phyloP scores from a whole-genome alignment of 2,113 vertebrate species.

The Malurus alboscapulatus region DNA sequence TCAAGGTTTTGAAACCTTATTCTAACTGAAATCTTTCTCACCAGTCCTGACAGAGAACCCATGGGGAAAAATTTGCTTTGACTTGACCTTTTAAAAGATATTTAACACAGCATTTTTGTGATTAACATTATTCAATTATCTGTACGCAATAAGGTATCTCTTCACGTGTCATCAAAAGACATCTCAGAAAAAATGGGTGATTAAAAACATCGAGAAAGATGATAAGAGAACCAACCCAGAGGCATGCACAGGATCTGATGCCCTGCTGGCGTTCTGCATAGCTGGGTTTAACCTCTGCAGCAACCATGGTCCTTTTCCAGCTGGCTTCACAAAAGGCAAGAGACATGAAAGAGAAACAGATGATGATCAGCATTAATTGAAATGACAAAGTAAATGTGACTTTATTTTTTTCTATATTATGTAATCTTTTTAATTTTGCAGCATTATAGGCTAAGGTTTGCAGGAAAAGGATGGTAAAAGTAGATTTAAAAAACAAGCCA shows the following conservation, averaged over 20 bases:
- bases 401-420: background rate
- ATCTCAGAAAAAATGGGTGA: background rate
- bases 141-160: background rate
- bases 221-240: background rate
- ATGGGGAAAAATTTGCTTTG: background rate
- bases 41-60: background rate
- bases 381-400: background rate
- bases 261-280: background rate
- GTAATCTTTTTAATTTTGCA: background rate
- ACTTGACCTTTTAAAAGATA: background rate
- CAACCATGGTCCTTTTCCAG: background rate
- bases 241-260: background rate
- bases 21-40: background rate
- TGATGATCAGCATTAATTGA: fast-evolving
- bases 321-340: background rate
- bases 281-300: background rate
- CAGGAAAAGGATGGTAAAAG: background rate
- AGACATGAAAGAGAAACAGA: background rate
- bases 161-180: background rate
- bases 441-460: background rate
- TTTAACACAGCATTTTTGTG: background rate
- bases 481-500: background rate
- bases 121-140: background rate
- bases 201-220: background rate
- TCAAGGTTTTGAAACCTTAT: background rate